Evolutionary conservation across 1,140 invertebrate genomes (phyloP).

Genomic region (Conus betulinus): DNA sequence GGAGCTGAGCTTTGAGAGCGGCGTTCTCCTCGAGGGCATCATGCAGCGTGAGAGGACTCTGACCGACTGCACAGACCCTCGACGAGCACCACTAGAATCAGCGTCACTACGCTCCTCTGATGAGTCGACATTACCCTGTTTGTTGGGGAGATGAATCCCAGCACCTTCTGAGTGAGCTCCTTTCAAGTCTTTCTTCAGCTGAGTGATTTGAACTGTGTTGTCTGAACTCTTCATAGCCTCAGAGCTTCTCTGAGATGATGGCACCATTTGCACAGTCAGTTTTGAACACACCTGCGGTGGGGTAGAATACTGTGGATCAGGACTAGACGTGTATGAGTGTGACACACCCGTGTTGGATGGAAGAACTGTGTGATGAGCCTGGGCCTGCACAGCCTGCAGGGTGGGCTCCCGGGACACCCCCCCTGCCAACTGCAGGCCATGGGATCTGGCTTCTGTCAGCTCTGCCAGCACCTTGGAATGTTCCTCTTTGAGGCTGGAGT

Average conservation of each 20-base stretch:
- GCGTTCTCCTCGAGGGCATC: conserved; percentile 17
- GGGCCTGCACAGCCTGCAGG: background rate
- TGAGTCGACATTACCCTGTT: background rate
- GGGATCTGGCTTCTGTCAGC: conserved; percentile 4
- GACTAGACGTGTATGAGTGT: background rate
- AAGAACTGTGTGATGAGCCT: background rate
- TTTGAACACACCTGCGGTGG: conserved; percentile 28
- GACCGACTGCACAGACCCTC: background rate
- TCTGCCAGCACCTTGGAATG: conserved; percentile 19
- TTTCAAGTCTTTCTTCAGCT: background rate
- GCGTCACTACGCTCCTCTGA: background rate
- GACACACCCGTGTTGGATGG: background rate
- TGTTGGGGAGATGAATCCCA: background rate
- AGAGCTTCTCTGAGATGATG: background rate
- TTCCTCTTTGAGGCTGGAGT: conserved; percentile 24
- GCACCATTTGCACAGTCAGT: conserved; percentile 23
- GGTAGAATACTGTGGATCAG: background rate
- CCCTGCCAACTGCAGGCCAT: conserved; percentile 13
- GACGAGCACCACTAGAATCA: background rate
- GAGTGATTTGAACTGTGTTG: background rate
- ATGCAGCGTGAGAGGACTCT: conserved; percentile 24
- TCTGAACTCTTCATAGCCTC: background rate
- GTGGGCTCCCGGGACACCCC: conserved; percentile 14
- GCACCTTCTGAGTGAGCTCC: background rate
- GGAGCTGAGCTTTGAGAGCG: conserved; percentile 10